A percentile compares a stretch with the other conserved stretches of the same genome.
phyloP scores from a whole-genome alignment of 2,888 invertebrate genomes.

The Dysmachus trigonus region DNA sequence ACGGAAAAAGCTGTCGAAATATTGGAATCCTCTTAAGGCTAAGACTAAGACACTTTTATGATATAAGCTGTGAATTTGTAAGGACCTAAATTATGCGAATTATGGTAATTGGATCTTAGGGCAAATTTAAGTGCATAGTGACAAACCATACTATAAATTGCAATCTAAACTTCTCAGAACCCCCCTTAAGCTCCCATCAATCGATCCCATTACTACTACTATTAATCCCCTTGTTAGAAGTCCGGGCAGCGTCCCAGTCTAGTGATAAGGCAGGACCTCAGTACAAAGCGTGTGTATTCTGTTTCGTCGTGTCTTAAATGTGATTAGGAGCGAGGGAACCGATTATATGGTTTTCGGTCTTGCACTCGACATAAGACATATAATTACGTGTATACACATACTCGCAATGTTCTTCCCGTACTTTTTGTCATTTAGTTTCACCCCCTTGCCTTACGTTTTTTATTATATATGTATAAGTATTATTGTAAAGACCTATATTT shows the following conservation, averaged over 20 bases:
- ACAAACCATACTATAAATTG: background rate
- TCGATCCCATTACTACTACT: background rate
- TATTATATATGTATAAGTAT: background rate
- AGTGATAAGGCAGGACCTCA: background rate
- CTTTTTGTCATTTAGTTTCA: background rate
- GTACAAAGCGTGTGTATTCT: background rate
- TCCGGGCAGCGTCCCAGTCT: background rate
- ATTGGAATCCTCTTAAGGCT: conserved; percentile 57
- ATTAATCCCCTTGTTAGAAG: background rate
- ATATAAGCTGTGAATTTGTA: conserved; percentile 59
- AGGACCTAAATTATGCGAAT: conserved; percentile 51
- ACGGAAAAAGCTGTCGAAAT: conserved; percentile 56
- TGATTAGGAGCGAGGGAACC: background rate
- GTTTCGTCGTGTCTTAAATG: background rate
- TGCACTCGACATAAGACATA: background rate
- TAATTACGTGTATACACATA: background rate
- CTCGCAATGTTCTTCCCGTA: background rate
- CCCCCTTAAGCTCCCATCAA: background rate
- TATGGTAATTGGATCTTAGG: background rate
- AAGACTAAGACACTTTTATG: conserved; percentile 58
- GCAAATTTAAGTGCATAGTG: background rate
- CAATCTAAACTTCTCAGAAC: background rate
- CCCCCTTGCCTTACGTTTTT: background rate
- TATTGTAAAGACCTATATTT: background rate
- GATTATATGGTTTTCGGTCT: background rate